These are phyloP conservation scores for Hipposideros armiger DNA, from an alignment of 2,113 vertebrate species.

Conservation along the genomic window DNA sequence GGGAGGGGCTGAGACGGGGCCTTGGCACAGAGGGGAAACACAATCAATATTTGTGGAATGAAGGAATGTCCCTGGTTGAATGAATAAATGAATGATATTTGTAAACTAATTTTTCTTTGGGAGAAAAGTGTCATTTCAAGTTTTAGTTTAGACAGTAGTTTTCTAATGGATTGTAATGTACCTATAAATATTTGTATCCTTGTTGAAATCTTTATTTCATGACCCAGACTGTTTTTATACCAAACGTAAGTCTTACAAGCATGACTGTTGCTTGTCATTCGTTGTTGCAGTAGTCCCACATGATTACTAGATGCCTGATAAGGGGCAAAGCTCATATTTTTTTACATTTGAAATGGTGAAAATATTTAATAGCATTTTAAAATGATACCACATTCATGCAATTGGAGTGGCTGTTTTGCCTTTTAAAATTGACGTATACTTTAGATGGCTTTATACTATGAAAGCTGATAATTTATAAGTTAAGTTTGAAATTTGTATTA, in stretches of 20 bases:
- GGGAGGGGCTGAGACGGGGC: not conserved
- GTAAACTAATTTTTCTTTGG: constrained; percentile 39
- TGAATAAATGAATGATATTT: constrained; percentile 27
- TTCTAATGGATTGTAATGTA: not conserved
- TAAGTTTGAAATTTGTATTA: constrained; percentile 36
- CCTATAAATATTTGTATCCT: not conserved
- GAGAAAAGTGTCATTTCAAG: not conserved
- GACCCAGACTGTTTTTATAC: not conserved
- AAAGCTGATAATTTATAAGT: not conserved
- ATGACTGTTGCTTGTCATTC: not conserved
- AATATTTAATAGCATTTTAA: constrained; percentile 37
- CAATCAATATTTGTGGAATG: not conserved
- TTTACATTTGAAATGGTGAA: not conserved
- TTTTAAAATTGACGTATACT: not conserved
- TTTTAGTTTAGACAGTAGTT: constrained; percentile 10
- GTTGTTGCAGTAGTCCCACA: not conserved
- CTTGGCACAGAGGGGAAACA: not conserved
- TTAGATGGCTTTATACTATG: not conserved
- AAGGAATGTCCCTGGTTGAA: not conserved
- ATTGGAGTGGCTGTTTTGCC: not conserved
- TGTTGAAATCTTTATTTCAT: not conserved
- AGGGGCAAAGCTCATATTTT: not conserved
- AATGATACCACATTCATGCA: constrained; percentile 11
- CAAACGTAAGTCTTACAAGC: not conserved
- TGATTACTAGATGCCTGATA: not conserved